These are phyloP conservation scores for Monopis laevigella DNA, from an alignment of 2,888 invertebrate species.

Conservation along the genomic window DNA sequence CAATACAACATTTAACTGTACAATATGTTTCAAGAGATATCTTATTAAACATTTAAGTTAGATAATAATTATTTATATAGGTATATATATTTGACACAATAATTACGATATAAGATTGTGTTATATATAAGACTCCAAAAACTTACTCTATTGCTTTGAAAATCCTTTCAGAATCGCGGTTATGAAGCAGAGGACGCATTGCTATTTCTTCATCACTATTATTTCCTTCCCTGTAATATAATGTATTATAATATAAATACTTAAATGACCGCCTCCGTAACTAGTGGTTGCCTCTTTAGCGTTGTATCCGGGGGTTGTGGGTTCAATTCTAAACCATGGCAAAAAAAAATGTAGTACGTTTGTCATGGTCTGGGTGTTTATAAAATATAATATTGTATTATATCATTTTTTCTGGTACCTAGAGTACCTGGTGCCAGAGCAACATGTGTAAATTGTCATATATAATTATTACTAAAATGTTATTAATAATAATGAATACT, in stretches of 20 bases:
- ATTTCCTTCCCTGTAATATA: conserved; percentile 27
- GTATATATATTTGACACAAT: too few species aligned
- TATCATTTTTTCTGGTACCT: too few species aligned
- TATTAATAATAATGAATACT: conserved; percentile 22
- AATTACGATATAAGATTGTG: too few species aligned
- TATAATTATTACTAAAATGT: neutral
- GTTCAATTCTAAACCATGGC: too few species aligned
- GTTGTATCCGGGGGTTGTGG: neutral
- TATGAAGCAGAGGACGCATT: conserved; percentile 75
- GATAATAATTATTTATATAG: too few species aligned
- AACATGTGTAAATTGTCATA: too few species aligned
- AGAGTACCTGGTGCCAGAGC: too few species aligned
- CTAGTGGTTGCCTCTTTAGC: neutral
- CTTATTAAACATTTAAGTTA: too few species aligned
- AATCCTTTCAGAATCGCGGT: conserved; percentile 68
- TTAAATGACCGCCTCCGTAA: neutral
- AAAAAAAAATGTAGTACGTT: too few species aligned
- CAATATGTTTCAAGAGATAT: neutral
- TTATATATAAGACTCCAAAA: too few species aligned
- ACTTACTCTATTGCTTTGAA: conserved; percentile 78
- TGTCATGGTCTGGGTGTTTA: too few species aligned
- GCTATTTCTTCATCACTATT: conserved; percentile 81
- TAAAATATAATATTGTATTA: too few species aligned
- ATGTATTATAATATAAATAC: neutral
- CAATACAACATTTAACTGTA: neutral